Base-by-base conservation (phyloP, 2,888 invertebrate species). In the Junonia oenone region DNA sequence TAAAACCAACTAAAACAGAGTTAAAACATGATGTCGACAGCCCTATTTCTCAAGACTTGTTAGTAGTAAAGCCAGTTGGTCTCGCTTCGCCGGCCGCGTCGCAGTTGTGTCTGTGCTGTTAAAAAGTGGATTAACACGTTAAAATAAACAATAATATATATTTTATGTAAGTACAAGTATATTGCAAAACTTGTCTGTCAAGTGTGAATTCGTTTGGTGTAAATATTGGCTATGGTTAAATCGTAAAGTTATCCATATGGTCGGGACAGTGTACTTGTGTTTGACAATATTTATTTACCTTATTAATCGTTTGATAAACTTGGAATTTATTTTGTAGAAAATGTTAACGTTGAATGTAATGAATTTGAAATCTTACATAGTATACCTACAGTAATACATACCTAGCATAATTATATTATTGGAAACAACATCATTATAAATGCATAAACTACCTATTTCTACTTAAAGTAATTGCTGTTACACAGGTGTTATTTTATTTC, bases 11-110 rank as follows among this genome's bases (percentile, higher is more conserved):
- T n/a, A n/a, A n/a, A n/a, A n/a, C n/a, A n/a, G n/a, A 37, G 14
- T 4, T 15, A 37, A 37, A 22, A 35, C 33, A 11, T 13, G 43
- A 40, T 26, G 50, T 45, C 53, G 59, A 56, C 52, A 58, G 45
- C 55, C 59, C 43, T 43, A 19, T 43, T 43, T 13, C 13, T 26
- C 17, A 43, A 43, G 43, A 26, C 43, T 13, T 26, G 51, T 48
- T 27, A 35, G 50, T 33, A 40, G n/a, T 26, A 33, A 67, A 70
- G 71, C 62, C 83, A 83, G 84, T 83, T 69, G 64, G 78, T 74
- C 70, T 65, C 77, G 76, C 72, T 75, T 71, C 69, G 75, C 63
- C 67, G 78, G 65, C 65, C 68, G 55, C 67, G 70, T 62, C 68
- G 66, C 75, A 75, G 54, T 56, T 55, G 14, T 22, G 29, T 45